Evolutionary conservation across 1,140 invertebrate species (phyloP), one percentile per base, ranked within the genome.

Genomic region (Zelostemma sp.): DNA sequence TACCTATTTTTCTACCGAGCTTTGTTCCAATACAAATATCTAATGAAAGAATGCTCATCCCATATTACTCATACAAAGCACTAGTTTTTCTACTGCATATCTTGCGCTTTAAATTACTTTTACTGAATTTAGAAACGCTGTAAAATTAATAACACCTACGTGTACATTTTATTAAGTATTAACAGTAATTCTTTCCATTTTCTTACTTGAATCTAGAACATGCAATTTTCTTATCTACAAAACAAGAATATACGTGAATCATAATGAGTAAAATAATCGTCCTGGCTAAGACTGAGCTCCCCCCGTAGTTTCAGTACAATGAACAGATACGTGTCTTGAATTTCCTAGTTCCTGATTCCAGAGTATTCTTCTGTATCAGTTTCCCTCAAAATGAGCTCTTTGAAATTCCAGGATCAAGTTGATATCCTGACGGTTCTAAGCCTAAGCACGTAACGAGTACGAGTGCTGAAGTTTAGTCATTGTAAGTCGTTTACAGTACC

Each of bases 381-480:
- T 56, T 46, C 40, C 16, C 48, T 55, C 16, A 38, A 59, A 58
- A 59, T 59, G 49, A 54, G 41, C 38, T 25, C 55, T 57, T 53
- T 53, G 61, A 58, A 58, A 64, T 64, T 57, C 48, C 47, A 45
- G 48, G 54, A 64, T 57, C 47, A 51, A 64, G 56, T 55, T 55
- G 55, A 66, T 66, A 66, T 55, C 53, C 43, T 54, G 56, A 59
- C 55, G 40, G 58, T 66, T 66, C 45, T 55, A 43, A 66, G 56
- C 63, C 56, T 55, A 21, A 12, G 63, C 56, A 59, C 48, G 56
- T 66, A 66, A 59, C 63, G 41, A 54, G 50, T 59, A 51, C 50
- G 18, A 66, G 56, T 50, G 15, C 49, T 66, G 35, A 59, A 66
- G 63, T 66, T 66, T 53, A 55, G 50, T n/a, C 50, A 45, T 58